Evolutionary conservation across 2,113 vertebrate species (phyloP), one percentile per base, ranked within the genome.

Genomic region (Pseudorectes ferrugineus): DNA sequence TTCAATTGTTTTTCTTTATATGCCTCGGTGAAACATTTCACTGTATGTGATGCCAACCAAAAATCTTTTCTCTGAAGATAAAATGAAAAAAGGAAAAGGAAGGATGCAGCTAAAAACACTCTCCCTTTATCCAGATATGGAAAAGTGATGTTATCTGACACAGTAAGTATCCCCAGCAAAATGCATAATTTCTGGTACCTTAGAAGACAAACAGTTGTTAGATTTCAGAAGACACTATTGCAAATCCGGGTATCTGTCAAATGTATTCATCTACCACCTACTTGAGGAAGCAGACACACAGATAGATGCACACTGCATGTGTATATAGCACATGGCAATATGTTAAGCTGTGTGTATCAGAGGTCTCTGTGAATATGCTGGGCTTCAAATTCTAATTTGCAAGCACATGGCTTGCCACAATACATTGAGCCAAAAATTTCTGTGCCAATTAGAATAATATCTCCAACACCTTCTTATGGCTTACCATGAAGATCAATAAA

Each of bases 271-370:
- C 23, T 31, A 74, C 28, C 10, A 51, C 12, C 14, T 22, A 14
- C 35, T 3, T 36, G 11, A 72, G 3, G 24, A 89, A 59, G 23
- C 31, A 49, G 15, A 45, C 6, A 33, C 7, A 25, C 5, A 74
- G 26, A 54, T 0, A 89, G 15, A 77, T 12, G 57, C 21, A 71
- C 10, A 19, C 26, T 15, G 31, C 4, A 5, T 12, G 7, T 2
- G 4, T 12, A 65, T 6, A 12, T 0, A 57, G 46, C 12, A 65
- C 10, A 35, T 1, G 4, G 42, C 52, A 80, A 11, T 62, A 38
- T 5, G 5, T 7, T 33, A 61, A 38, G 35, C 14, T 36, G 12
- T 5, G 19, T 20, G 5, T 22, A 40, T n/a, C 36, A 57, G 10
- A 54, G 16, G 31, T 57, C 26, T 48, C 22, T 28, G 26, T 55